Percentiles rank a stretch among this genome's conserved stretches.
Evolutionary conservation across 2,113 vertebrate genomes (phyloP).

Genomic region (Hassar affinis): DNA sequence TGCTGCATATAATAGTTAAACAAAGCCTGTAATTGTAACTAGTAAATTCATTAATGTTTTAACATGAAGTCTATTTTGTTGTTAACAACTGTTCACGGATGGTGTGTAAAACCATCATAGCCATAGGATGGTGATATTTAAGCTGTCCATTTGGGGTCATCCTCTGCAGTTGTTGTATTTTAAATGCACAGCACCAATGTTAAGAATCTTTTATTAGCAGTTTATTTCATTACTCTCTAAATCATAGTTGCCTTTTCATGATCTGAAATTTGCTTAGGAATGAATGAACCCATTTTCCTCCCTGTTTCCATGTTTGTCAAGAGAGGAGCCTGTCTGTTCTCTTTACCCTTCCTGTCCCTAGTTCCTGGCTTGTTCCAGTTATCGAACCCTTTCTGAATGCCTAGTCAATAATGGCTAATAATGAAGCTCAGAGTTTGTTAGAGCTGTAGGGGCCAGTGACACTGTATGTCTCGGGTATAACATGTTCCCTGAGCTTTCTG

Average conservation of each 20-base stretch:
- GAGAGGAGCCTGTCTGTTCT: conserved; percentile 27
- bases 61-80: no score
- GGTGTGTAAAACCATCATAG: no score
- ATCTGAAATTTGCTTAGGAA: neutral
- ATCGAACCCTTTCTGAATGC: conserved; percentile 37
- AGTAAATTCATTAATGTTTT: no score
- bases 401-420: conserved; percentile 36
- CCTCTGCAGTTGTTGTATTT: neutral
- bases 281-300: neutral
- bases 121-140: no score
- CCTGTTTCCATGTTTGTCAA: neutral
- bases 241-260: neutral
- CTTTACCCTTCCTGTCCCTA: conserved; percentile 12
- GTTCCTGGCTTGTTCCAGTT: conserved; percentile 38
- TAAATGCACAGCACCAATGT: no score
- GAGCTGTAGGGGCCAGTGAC: neutral
- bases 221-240: neutral
- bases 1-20: no score
- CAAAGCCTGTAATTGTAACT: no score
- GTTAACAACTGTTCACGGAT: no score
- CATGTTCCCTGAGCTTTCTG: neutral
- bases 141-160: no score
- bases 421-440: conserved; percentile 10
- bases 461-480: neutral
- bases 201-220: neutral